Percentiles rank a stretch among this genome's conserved stretches.
Evolutionary conservation across 2,113 vertebrate species (phyloP).

Genomic region (Rhea pennata): DNA sequence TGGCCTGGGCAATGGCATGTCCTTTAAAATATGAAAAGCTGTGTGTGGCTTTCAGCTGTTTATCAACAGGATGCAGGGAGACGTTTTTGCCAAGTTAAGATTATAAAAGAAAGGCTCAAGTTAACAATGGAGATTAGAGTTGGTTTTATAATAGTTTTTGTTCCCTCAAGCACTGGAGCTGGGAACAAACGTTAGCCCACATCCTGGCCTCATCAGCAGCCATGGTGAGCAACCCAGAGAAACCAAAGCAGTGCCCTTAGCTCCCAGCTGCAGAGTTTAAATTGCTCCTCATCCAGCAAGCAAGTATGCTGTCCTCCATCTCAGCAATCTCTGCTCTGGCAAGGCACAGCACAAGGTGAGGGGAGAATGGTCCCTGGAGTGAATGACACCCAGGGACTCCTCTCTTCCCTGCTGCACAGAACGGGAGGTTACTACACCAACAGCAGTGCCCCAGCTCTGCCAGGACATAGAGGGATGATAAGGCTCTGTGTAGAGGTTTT

Average conservation of each 20-base stretch:
- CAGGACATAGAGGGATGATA: neutral
- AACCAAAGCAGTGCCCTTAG: neutral
- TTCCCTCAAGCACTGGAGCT: constrained; percentile 13
- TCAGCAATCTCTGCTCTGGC: neutral
- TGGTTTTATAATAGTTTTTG: constrained; percentile 4
- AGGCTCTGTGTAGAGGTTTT: neutral
- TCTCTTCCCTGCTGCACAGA: neutral
- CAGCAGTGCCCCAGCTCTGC: neutral
- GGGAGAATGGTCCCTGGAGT: neutral
- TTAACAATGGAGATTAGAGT: constrained; percentile 50
- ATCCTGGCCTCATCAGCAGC: constrained; percentile 7
- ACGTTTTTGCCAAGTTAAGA: neutral
- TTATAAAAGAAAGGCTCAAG: constrained; percentile 30
- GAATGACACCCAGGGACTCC: neutral
- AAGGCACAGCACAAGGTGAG: neutral
- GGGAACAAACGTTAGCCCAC: constrained; percentile 22
- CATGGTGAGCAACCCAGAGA: neutral
- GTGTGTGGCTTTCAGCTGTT: constrained; percentile 12
- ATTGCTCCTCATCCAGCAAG: neutral
- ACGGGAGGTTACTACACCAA: neutral
- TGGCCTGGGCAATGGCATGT: neutral
- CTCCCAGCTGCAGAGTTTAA: neutral
- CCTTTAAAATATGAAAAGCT: neutral
- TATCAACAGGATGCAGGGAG: constrained; percentile 50
- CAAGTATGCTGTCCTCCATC: neutral